phyloP scores from a whole-genome alignment of 1,140 invertebrate genomes.

The Dendrolimus kikuchii region DNA sequence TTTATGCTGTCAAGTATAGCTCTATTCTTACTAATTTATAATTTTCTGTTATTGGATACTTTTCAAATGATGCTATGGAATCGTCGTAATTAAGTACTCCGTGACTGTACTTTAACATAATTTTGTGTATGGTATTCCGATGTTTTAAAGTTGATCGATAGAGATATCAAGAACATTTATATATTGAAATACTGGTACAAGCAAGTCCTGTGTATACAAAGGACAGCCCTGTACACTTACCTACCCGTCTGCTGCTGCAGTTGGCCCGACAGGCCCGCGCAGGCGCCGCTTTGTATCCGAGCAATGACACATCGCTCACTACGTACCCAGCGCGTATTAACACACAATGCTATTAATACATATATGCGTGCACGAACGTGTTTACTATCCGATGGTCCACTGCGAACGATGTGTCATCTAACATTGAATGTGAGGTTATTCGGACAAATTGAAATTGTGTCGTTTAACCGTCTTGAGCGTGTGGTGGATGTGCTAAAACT shows the following conservation, averaged over 20 bases:
- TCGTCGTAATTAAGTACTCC: too few species aligned
- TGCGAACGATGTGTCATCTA: conserved; percentile 63
- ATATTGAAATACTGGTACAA: too few species aligned
- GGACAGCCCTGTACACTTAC: conserved; percentile 17
- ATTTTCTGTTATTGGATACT: too few species aligned
- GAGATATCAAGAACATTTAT: too few species aligned
- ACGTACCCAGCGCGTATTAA: conserved; percentile 52
- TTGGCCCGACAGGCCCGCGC: conserved; percentile 20
- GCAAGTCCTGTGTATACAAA: too few species aligned
- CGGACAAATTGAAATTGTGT: conserved; percentile 42
- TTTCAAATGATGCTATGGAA: too few species aligned
- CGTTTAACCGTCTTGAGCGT: conserved; percentile 2
- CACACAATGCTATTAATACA: conserved; percentile 57
- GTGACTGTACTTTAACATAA: too few species aligned
- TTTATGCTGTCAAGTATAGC: too few species aligned
- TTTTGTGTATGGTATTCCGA: too few species aligned
- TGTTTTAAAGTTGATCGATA: too few species aligned
- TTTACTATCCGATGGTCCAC: conserved; percentile 59
- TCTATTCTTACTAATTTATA: too few species aligned
- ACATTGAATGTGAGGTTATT: conserved; percentile 55
- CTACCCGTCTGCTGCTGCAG: conserved; percentile 35
- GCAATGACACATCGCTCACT: conserved; percentile 49
- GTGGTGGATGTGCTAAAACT: too few species aligned
- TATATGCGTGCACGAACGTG: conserved; percentile 49
- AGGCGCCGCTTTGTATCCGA: conserved; percentile 26